Percentiles rank a stretch among this genome's conserved stretches.
phyloP scores from a whole-genome alignment of 1,140 invertebrate genomes.

The Bicyclus anynana region DNA sequence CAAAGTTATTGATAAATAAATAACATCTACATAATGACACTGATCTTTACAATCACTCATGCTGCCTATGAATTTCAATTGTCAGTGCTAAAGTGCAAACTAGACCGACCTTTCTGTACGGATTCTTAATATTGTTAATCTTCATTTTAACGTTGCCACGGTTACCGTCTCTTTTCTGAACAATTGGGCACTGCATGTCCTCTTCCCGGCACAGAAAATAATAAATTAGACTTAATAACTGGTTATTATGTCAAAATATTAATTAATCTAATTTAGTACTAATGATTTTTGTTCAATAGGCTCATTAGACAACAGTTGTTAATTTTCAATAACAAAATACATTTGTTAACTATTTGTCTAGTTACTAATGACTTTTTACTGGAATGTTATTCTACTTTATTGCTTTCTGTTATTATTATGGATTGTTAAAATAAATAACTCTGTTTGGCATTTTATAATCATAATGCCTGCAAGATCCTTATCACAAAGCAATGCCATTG shows the following conservation, averaged over 20 bases:
- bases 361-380: not conserved
- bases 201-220: slow-evolving; percentile 65
- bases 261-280: not conserved
- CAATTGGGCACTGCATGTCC: slow-evolving; percentile 72
- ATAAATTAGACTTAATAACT: slow-evolving; percentile 38
- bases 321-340: not conserved
- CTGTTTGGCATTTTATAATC: not conserved
- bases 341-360: not conserved
- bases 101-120: slow-evolving; percentile 68
- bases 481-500: not conserved
- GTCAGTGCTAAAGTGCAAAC: slow-evolving; percentile 33
- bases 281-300: not conserved
- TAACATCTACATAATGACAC: not conserved
- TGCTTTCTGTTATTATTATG: not conserved
- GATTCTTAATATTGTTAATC: slow-evolving; percentile 69
- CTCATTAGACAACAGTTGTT: not conserved
- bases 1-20: too few species aligned
- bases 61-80: slow-evolving; percentile 55
- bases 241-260: not conserved
- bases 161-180: slow-evolving; percentile 59
- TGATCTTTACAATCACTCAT: slow-evolving; percentile 14
- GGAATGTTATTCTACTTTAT: not conserved
- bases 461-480: not conserved
- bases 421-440: not conserved
- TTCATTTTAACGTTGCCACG: slow-evolving; percentile 67